Percentiles rank a stretch among this genome's conserved stretches.
These are phyloP conservation scores for Marmota flaviventris DNA, from an alignment of 2,113 vertebrate species.

Conservation along the genomic window DNA sequence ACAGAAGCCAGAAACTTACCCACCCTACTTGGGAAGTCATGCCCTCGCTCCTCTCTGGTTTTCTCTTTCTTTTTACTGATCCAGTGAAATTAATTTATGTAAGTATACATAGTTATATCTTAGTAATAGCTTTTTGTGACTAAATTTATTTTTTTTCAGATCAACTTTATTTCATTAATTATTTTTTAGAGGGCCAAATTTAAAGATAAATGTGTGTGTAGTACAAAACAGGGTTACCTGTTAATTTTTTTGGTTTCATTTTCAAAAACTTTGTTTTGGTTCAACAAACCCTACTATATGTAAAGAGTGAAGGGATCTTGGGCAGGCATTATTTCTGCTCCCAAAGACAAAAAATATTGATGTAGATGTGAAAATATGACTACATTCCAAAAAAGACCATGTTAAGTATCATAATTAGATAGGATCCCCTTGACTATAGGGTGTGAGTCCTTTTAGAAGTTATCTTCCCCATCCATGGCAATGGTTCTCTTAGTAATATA, in stretches of 20 bases:
- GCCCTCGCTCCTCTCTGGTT: not conserved
- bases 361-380: not conserved
- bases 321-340: not conserved
- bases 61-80: not conserved
- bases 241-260: not conserved
- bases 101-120: not conserved
- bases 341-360: not conserved
- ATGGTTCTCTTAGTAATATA: not conserved
- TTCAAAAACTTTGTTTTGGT: not conserved
- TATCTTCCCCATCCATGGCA: not conserved
- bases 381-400: not conserved
- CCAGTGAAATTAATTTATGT: not conserved
- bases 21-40: not conserved
- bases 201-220: not conserved
- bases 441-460: not conserved
- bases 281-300: not conserved
- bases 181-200: not conserved
- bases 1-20: not conserved
- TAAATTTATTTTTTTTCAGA: too few relatives aligned
- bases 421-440: not conserved
- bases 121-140: not conserved
- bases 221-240: not conserved
- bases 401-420: not conserved
- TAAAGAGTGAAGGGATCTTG: not conserved
- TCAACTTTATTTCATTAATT: too few relatives aligned